Percentiles rank a stretch among this genome's conserved stretches.
Conservation (phyloP, 2,113 vertebrate genomes). For the Erythrolamprus reginae region DNA sequence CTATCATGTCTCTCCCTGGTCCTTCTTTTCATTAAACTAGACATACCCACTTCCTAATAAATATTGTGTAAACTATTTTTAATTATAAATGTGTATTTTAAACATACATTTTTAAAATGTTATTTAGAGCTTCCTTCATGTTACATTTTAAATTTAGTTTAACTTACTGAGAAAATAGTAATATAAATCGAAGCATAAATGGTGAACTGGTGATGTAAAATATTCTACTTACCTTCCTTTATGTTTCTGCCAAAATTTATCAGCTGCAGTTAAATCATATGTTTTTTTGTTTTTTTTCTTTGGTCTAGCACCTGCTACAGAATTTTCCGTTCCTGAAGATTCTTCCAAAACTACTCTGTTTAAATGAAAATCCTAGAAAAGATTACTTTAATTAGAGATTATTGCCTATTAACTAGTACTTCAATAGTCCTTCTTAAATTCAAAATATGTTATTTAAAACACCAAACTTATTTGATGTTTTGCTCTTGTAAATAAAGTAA, state of each 20-base stretch:
- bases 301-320: constrained; percentile 89
- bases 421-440: background rate
- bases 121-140: background rate
- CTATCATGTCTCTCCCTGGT: too few relatives aligned
- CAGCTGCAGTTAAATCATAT: constrained; percentile 90
- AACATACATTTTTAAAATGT: background rate
- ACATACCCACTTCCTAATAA: background rate
- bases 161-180: background rate
- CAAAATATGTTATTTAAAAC: background rate
- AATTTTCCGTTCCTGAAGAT: constrained; percentile 75
- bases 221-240: constrained; percentile 86
- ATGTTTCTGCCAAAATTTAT: constrained; percentile 97
- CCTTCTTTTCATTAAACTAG: too few relatives aligned
- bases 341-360: constrained; percentile 93
- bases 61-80: constrained; percentile 40
- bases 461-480: background rate
- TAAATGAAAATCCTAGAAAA: constrained; percentile 88
- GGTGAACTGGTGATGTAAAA: background rate
- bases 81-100: constrained; percentile 1
- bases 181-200: constrained; percentile 11
- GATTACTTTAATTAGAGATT: constrained; percentile 20
- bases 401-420: background rate
- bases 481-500: background rate
- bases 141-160: background rate
- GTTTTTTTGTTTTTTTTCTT: constrained; percentile 94